Conservation (phyloP, 2,888 invertebrate genomes). For the Choristoneura rosaceana region DNA sequence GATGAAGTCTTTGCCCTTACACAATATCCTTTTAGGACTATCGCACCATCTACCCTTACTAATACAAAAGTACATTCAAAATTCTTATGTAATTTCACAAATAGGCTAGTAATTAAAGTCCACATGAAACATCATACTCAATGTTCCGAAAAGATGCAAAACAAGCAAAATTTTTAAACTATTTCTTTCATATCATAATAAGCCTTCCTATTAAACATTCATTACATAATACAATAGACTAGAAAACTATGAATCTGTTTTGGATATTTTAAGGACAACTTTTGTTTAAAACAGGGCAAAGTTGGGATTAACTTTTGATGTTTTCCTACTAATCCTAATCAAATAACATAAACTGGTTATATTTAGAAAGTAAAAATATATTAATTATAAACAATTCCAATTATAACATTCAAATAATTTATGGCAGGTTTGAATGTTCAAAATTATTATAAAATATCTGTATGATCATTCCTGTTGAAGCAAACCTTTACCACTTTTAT, state of each 20-base stretch:
- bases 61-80: slow-evolving; percentile 8
- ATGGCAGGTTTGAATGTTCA: slow-evolving; percentile 37
- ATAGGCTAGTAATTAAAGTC: slow-evolving; percentile 12
- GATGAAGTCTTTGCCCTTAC: slow-evolving; percentile 7
- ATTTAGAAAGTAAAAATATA: slow-evolving; percentile 3
- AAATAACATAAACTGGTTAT: not conserved
- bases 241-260: slow-evolving; percentile 17
- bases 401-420: slow-evolving; percentile 36
- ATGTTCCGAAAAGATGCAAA: not conserved
- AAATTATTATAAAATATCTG: slow-evolving; percentile 5
- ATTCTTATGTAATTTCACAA: slow-evolving; percentile 14
- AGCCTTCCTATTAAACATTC: slow-evolving; percentile 8
- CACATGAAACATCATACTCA: not conserved
- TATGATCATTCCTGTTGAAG: slow-evolving; percentile 17
- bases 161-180: not conserved
- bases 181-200: slow-evolving; percentile 2
- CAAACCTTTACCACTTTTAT: slow-evolving; percentile 35
- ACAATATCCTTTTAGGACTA: slow-evolving; percentile 31
- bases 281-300: not conserved
- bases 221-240: slow-evolving; percentile 30
- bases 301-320: slow-evolving; percentile 21
- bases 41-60: slow-evolving; percentile 24
- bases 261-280: not conserved
- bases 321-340: slow-evolving; percentile 3
- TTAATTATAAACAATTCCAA: slow-evolving; percentile 17